These are phyloP conservation scores for Grus americana DNA, from an alignment of 2,113 vertebrate genomes.

Conservation along the genomic window DNA sequence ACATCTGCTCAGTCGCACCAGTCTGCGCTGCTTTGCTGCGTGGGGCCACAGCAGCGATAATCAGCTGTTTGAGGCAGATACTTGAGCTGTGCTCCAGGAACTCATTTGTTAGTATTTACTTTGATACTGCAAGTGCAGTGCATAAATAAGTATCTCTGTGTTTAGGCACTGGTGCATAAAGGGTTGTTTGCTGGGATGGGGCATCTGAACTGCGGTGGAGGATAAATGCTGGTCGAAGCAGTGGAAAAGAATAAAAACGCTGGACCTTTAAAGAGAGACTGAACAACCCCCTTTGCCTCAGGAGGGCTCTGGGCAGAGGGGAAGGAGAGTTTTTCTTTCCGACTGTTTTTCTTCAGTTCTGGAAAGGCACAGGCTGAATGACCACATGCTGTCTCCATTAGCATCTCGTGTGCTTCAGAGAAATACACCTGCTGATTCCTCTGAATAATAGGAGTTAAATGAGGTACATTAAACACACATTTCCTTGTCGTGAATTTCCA, in stretches of 20 bases:
- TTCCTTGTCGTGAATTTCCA: constrained; percentile 8
- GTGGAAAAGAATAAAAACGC: not conserved
- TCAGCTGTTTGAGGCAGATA: not conserved
- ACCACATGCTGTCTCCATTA: not conserved
- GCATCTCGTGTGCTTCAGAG: not conserved
- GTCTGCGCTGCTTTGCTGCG: not conserved
- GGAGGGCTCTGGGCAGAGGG: not conserved
- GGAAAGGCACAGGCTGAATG: not conserved
- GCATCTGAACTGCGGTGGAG: not conserved
- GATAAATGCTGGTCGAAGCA: not conserved
- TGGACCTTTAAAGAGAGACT: not conserved
- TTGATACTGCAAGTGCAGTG: not conserved
- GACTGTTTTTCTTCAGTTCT: not conserved
- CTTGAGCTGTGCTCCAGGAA: not conserved
- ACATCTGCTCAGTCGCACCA: not conserved
- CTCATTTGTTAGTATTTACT: not conserved
- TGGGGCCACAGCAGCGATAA: not conserved
- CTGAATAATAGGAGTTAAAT: constrained; percentile 1
- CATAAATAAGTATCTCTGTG: not conserved
- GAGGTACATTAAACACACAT: not conserved
- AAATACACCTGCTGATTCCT: constrained; percentile 36
- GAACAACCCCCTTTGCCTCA: not conserved
- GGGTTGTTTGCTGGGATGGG: not conserved
- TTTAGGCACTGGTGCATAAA: not conserved
- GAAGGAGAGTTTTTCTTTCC: not conserved